Conservation (phyloP, 2,797 vertebrate species). For the Ibycter americanus region DNA sequence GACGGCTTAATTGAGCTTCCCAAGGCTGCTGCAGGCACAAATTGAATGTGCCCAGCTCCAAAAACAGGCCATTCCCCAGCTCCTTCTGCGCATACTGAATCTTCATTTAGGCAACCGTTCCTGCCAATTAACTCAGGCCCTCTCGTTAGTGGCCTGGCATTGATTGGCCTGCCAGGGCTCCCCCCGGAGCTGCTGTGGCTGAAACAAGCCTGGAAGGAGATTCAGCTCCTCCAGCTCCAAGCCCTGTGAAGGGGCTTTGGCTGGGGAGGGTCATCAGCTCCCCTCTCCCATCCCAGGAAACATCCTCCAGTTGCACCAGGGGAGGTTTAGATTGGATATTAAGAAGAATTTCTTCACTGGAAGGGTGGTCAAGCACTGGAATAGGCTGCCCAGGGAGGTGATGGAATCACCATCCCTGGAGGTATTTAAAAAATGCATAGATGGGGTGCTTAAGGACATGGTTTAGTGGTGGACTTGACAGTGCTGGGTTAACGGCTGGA, state of each 20-base stretch:
- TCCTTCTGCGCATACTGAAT: background rate
- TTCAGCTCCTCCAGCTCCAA: background rate
- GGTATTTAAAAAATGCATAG: too few species aligned
- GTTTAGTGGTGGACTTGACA: too few species aligned
- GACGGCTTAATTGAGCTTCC: background rate
- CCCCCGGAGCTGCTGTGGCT: background rate
- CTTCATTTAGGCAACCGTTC: background rate
- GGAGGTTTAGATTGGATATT: too few species aligned
- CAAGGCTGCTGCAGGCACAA: background rate
- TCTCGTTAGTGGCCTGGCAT: background rate
- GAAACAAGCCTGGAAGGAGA: background rate
- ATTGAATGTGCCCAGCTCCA: background rate
- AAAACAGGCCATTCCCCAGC: background rate
- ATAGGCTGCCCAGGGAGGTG: too few species aligned
- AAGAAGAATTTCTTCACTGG: too few species aligned
- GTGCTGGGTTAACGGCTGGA: too few species aligned
- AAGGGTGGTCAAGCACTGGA: too few species aligned
- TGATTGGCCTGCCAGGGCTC: background rate
- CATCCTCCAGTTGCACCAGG: too few species aligned
- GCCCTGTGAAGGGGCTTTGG: background rate
- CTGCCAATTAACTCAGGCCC: background rate
- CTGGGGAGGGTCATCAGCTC: too few species aligned
- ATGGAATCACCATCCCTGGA: too few species aligned
- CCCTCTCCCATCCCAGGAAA: background rate
- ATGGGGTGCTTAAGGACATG: too few species aligned